These are phyloP conservation scores for Megalops cyprinoides DNA, from an alignment of 2,797 vertebrate species.

Conservation along the genomic window DNA sequence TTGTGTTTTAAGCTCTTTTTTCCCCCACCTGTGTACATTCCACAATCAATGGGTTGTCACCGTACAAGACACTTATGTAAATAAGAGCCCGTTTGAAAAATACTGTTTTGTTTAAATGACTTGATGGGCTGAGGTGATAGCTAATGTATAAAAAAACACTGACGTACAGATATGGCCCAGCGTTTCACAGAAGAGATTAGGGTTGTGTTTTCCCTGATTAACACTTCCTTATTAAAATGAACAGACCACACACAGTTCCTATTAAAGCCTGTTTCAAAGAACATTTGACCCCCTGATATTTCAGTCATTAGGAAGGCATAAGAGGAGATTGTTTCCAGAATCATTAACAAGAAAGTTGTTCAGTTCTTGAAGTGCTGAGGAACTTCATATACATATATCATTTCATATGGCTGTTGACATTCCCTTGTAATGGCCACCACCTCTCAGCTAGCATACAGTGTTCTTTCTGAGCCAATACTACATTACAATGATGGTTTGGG, in stretches of 20 bases:
- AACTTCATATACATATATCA: no score
- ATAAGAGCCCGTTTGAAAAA: conserved; percentile 33
- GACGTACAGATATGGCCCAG: conserved; percentile 11
- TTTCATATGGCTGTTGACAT: not conserved
- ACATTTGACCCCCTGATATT: conserved; percentile 5
- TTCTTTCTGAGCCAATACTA: not conserved
- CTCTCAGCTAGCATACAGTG: not conserved
- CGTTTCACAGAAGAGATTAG: not conserved
- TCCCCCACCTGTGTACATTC: conserved; percentile 23
- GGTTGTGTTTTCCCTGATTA: not conserved
- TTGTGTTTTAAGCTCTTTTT: conserved; percentile 20
- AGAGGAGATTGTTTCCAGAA: not conserved
- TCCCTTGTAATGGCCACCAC: not conserved
- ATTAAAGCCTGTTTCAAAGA: not conserved
- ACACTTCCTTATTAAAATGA: conserved; percentile 4
- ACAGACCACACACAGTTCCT: conserved; percentile 13
- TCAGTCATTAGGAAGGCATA: not conserved
- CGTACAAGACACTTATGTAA: conserved; percentile 24
- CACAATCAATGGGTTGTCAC: conserved; percentile 26
- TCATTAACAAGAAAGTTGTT: not conserved
- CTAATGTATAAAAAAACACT: not conserved
- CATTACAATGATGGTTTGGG: not conserved
- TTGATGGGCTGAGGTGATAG: conserved; percentile 12
- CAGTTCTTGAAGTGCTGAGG: not conserved
- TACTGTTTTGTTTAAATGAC: conserved; percentile 15